These are phyloP conservation scores for Timema cristinae DNA, from an alignment of 2,888 invertebrate genomes.

Conservation along the genomic window DNA sequence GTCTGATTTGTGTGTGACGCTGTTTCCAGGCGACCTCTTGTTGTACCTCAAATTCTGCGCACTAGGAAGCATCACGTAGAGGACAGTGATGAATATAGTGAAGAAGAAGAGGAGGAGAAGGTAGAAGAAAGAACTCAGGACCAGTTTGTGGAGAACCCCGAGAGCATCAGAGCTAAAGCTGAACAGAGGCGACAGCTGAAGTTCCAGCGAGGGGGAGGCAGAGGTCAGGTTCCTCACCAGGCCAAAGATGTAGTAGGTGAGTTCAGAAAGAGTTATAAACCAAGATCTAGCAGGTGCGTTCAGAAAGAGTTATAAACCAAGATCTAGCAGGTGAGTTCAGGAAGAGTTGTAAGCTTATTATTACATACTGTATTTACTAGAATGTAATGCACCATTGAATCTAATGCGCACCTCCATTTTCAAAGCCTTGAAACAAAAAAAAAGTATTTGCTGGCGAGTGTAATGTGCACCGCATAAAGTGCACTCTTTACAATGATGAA, in stretches of 20 bases:
- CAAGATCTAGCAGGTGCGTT: too few species aligned
- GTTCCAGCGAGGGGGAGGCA: constrained; percentile 34
- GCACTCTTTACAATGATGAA: too few species aligned
- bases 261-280: constrained; percentile 12
- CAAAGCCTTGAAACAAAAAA: too few species aligned
- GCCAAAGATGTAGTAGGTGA: constrained; percentile 40
- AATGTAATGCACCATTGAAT: too few species aligned
- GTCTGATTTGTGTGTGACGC: too few species aligned
- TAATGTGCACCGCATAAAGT: too few species aligned
- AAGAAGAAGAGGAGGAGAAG: constrained; percentile 31
- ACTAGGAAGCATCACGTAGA: constrained; percentile 36
- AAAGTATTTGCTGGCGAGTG: too few species aligned
- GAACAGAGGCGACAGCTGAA: constrained; percentile 48
- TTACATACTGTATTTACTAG: too few species aligned
- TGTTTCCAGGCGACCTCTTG: constrained; percentile 35
- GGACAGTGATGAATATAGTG: constrained; percentile 42
- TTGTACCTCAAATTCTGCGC: constrained; percentile 41
- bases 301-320: too few species aligned
- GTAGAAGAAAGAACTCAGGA: constrained; percentile 22
- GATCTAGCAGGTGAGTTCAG: too few species aligned
- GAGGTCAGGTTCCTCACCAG: constrained; percentile 24
- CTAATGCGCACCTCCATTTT: too few species aligned
- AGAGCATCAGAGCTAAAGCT: constrained; percentile 61
- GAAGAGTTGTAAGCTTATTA: too few species aligned
- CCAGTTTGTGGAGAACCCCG: constrained; percentile 60